Percentiles rank a stretch among this genome's conserved stretches.
Evolutionary conservation across 2,113 vertebrate species (phyloP).

Genomic region (Anhinga anhinga): DNA sequence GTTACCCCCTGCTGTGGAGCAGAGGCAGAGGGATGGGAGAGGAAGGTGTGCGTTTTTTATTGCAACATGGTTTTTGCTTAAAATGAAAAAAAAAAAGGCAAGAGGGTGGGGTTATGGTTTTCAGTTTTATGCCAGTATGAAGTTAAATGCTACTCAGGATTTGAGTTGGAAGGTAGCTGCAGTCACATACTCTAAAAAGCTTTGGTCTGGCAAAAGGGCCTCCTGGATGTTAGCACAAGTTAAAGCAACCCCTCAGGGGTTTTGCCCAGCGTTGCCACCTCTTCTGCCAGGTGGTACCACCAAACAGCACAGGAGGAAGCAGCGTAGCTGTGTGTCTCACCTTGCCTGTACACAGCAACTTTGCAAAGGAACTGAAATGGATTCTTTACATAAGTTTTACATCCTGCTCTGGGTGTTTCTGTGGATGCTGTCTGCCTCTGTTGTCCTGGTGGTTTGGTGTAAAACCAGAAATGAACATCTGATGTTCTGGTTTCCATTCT

Average conservation of each 20-base stretch:
- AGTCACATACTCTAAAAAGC: fast-evolving
- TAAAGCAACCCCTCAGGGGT: neutral
- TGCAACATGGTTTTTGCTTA: neutral
- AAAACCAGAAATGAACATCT: neutral
- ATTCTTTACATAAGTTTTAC: neutral
- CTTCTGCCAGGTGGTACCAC: fast-evolving
- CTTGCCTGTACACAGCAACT: neutral
- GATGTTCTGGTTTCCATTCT: neutral
- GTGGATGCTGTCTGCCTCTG: neutral
- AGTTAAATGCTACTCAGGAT: neutral
- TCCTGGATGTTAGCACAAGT: neutral
- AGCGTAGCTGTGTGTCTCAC: fast-evolving
- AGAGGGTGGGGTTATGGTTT: neutral
- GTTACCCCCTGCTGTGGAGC: neutral
- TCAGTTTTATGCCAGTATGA: neutral
- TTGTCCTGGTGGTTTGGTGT: neutral
- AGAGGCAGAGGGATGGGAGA: neutral
- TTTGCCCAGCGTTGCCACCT: neutral
- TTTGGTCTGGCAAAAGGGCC: neutral
- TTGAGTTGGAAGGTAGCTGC: neutral
- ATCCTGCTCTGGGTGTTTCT: neutral
- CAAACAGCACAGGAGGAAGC: neutral
- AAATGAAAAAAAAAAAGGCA: neutral
- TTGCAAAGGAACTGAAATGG: neutral
- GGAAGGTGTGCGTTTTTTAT: neutral